A percentile compares a stretch with the other conserved stretches of the same genome.
phyloP scores from a whole-genome alignment of 2,888 invertebrate genomes.

The Embidobia sp. region DNA sequence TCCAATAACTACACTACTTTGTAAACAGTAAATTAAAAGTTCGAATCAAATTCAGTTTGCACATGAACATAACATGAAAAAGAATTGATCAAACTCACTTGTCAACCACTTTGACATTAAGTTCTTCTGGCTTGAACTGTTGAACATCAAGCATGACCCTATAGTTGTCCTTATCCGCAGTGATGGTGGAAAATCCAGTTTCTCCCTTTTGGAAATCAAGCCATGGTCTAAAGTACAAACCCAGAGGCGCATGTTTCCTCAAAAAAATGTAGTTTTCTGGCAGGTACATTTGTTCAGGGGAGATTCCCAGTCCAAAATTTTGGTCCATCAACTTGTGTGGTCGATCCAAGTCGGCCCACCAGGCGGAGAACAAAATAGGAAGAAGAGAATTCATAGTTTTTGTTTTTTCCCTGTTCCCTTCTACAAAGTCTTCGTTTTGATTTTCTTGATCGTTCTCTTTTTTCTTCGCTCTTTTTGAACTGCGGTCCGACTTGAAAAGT shows the following conservation, averaged over 20 bases:
- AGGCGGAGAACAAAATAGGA: slow-evolving; percentile 90
- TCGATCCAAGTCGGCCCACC: slow-evolving; percentile 90
- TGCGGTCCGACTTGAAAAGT: no score
- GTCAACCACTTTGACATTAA: slow-evolving; percentile 82
- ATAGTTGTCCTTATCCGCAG: slow-evolving; percentile 88
- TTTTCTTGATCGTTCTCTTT: no score
- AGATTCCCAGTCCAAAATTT: slow-evolving; percentile 14
- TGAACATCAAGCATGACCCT: slow-evolving; percentile 84
- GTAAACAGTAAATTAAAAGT: no score
- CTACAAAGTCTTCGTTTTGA: no score
- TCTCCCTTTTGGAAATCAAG: slow-evolving; percentile 83
- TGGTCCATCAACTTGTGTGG: slow-evolving; percentile 78
- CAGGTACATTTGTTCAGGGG: background rate
- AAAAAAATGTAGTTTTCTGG: slow-evolving; percentile 5
- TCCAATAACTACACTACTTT: no score
- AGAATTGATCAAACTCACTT: slow-evolving; percentile 26
- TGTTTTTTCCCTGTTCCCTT: no score
- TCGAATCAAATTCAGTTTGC: no score
- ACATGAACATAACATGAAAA: no score
- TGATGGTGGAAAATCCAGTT: slow-evolving; percentile 89
- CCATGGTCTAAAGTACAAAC: slow-evolving; percentile 65
- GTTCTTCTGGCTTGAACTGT: slow-evolving; percentile 86
- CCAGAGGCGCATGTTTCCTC: slow-evolving; percentile 1
- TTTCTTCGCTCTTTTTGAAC: no score
- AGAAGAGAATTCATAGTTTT: slow-evolving; percentile 92